phyloP scores from a whole-genome alignment of 2,797 vertebrate species.

The Microchirus variegatus region DNA sequence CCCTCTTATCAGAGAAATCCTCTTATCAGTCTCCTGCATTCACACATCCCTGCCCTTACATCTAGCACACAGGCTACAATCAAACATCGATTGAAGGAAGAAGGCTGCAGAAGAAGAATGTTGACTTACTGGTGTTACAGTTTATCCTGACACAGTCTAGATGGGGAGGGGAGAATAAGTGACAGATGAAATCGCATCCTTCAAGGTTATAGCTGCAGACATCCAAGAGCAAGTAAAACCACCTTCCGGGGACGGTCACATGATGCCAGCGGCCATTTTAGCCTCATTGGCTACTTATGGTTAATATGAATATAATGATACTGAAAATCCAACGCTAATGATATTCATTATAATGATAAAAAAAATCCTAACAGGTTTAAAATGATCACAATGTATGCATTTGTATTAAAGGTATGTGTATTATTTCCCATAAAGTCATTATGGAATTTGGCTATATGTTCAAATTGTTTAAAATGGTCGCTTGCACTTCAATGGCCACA shows the following conservation, averaged over 20 bases:
- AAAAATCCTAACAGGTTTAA: too few species aligned
- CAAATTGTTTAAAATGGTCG: slow-evolving; percentile 84
- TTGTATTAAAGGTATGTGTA: not conserved
- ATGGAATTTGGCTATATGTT: slow-evolving; percentile 1
- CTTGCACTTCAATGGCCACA: slow-evolving; percentile 90
- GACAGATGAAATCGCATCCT: slow-evolving; percentile 99
- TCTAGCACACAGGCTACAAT: slow-evolving; percentile 61
- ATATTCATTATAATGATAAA: too few species aligned
- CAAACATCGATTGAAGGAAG: slow-evolving; percentile 68
- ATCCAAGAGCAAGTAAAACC: slow-evolving; percentile 96
- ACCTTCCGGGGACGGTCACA: slow-evolving; percentile 99
- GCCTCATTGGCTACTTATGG: slow-evolving; percentile 9
- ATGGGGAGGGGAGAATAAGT: slow-evolving; percentile 99
- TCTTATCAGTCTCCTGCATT: slow-evolving; percentile 66
- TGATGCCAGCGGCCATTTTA: slow-evolving; percentile 92
- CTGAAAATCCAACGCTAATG: slow-evolving; percentile 6
- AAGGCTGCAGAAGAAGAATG: slow-evolving; percentile 89
- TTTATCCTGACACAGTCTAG: slow-evolving; percentile 99
- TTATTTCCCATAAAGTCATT: not conserved
- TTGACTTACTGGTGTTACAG: slow-evolving; percentile 99
- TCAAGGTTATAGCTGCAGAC: slow-evolving; percentile 99
- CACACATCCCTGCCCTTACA: slow-evolving; percentile 58
- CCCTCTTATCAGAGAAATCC: slow-evolving; percentile 69
- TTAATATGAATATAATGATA: slow-evolving; percentile 6
- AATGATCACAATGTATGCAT: not conserved